Conservation (phyloP, 2,797 vertebrate genomes). For the Lacerta bilineata region DNA sequence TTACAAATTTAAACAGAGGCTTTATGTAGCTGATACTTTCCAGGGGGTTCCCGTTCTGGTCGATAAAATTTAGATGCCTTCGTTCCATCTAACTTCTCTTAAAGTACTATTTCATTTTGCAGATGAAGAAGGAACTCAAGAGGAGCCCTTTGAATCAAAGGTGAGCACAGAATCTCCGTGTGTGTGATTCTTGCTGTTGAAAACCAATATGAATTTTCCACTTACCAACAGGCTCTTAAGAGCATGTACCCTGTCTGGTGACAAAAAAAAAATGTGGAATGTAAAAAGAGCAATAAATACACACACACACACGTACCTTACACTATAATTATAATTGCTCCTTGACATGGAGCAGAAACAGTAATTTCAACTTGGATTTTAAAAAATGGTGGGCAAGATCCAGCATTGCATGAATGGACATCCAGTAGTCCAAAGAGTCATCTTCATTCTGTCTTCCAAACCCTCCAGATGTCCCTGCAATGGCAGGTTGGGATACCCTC, state of each 20-base stretch:
- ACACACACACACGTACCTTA: background rate
- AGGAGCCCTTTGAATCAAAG: constrained; percentile 83
- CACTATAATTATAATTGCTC: background rate
- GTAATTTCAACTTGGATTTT: background rate
- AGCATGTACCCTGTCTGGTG: too few species aligned
- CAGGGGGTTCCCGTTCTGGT: background rate
- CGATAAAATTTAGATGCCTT: background rate
- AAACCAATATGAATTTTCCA: background rate
- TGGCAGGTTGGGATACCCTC: too few species aligned
- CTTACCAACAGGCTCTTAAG: background rate
- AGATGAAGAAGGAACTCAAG: constrained; percentile 82
- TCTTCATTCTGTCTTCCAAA: too few species aligned
- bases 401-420: too few species aligned
- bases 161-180: constrained; percentile 68
- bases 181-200: background rate
- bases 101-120: constrained; percentile 62
- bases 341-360: background rate
- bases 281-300: too few species aligned
- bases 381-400: too few species aligned
- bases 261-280: too few species aligned
- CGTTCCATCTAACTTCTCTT: constrained; percentile 47
- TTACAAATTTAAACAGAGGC: background rate
- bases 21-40: background rate
- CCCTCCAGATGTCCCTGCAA: too few species aligned
- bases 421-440: too few species aligned